Conservation (phyloP, 1,140 invertebrate genomes). For the Euglossa dilemma region DNA sequence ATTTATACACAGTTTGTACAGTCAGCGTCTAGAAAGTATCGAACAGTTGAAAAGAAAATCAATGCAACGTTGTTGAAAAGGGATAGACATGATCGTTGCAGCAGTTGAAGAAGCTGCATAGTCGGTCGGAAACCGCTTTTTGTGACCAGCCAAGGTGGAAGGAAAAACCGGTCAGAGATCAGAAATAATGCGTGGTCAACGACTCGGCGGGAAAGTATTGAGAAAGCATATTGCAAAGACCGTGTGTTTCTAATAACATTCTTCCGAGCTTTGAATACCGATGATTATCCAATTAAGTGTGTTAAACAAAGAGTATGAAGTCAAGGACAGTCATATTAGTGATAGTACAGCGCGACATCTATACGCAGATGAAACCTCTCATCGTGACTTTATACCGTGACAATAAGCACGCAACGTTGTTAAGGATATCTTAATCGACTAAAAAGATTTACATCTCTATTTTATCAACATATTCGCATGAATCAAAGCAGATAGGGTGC, state of each 20-base stretch:
- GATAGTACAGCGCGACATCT: not conserved
- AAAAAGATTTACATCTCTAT: not conserved
- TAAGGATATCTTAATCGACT: not conserved
- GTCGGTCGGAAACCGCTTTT: constrained; percentile 14
- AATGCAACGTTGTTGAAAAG: not conserved
- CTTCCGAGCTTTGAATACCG: not conserved
- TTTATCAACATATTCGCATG: not conserved
- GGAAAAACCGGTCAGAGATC: constrained; percentile 54
- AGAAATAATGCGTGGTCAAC: constrained; percentile 31
- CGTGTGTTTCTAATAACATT: not conserved
- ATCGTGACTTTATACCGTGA: not conserved
- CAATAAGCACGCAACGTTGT: not conserved
- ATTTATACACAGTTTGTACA: not conserved
- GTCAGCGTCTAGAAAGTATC: not conserved
- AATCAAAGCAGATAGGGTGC: not conserved
- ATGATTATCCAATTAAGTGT: constrained; percentile 15
- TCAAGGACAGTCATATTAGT: not conserved
- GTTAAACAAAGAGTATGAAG: not conserved
- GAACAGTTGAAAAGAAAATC: not conserved
- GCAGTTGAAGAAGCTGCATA: not conserved
- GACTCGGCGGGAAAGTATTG: constrained; percentile 42
- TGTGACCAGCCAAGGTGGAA: constrained; percentile 7
- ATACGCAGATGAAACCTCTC: not conserved
- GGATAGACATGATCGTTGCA: too few relatives aligned
- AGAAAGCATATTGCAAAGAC: constrained; percentile 22